These are phyloP conservation scores for Meteorus cinctellus DNA, from an alignment of 2,888 invertebrate genomes.

Conservation along the genomic window DNA sequence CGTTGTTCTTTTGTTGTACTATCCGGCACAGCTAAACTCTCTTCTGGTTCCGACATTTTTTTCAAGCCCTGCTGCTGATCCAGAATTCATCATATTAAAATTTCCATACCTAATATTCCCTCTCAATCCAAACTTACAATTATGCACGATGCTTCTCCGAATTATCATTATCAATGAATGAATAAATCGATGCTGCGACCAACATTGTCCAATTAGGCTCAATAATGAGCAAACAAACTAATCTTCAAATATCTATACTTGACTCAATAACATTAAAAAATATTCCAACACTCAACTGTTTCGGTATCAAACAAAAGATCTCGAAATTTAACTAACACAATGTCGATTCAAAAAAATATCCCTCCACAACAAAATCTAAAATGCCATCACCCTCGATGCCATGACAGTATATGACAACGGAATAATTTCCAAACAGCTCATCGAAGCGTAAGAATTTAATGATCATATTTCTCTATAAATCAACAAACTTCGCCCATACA, in stretches of 20 bases:
- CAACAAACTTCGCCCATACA: not conserved
- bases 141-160: no score
- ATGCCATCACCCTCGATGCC: conserved; percentile 32
- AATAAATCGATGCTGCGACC: not conserved
- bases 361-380: not conserved
- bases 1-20: conserved; percentile 75
- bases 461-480: not conserved
- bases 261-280: no score
- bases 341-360: conserved; percentile 3
- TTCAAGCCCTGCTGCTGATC: conserved; percentile 39
- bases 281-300: no score
- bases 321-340: conserved; percentile 6
- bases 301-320: not conserved
- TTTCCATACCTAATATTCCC: no score
- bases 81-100: not conserved
- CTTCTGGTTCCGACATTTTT: conserved; percentile 71
- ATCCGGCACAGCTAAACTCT: conserved; percentile 73
- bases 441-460: not conserved
- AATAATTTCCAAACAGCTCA: not conserved
- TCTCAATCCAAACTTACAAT: no score
- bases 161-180: not conserved
- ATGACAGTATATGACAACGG: not conserved
- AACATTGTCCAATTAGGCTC: no score
- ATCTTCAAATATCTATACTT: no score
- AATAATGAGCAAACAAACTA: no score